Conservation (phyloP, 2,888 invertebrate genomes). For the Petrolisthes cinctipes region DNA sequence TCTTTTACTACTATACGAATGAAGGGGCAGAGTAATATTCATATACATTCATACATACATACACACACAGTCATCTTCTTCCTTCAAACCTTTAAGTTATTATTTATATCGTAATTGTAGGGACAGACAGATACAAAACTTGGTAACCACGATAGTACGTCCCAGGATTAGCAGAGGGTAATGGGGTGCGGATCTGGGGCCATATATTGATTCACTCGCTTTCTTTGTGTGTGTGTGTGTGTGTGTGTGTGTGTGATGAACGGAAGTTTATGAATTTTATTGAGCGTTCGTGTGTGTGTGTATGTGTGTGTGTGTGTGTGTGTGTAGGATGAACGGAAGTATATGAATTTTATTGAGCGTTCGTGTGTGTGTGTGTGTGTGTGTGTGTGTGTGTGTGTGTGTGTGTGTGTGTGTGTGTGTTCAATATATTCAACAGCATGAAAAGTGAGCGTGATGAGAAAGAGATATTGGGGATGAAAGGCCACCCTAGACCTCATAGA, state of each 20-base stretch:
- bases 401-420: not conserved
- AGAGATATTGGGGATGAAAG: too few species aligned
- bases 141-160: too few species aligned
- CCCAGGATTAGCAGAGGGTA: not conserved
- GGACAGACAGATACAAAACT: too few species aligned
- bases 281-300: conserved; percentile 23
- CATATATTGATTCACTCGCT: not conserved
- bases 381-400: too few species aligned
- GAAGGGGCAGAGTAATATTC: too few species aligned
- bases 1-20: too few species aligned
- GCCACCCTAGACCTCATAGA: not conserved
- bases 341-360: not conserved
- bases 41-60: too few species aligned
- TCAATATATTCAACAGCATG: not conserved
- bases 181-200: not conserved
- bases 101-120: too few species aligned
- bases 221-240: too few species aligned
- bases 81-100: too few species aligned
- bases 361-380: not conserved
- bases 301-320: conserved; percentile 23
- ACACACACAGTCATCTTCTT: too few species aligned
- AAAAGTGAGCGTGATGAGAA: too few species aligned
- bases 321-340: not conserved
- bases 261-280: conserved; percentile 4
- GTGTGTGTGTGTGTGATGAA: not conserved